Percentiles rank a stretch among this genome's conserved stretches.
phyloP scores from a whole-genome alignment of 92 coral and sea anemone species.

The Epizoanthus rinbou region DNA sequence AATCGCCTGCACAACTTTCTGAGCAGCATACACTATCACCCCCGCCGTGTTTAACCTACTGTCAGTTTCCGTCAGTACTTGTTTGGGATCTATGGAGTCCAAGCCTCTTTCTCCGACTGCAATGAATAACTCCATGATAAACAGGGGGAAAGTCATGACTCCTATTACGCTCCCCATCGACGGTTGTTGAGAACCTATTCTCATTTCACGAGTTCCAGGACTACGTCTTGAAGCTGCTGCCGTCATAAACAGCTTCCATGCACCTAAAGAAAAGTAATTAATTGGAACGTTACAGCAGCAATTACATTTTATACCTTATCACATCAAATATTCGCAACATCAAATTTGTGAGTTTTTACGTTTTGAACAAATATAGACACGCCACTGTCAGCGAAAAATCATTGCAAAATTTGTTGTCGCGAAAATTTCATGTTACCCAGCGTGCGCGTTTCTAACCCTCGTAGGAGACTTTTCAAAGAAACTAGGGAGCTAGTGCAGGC shows the following conservation, averaged over 20 bases:
- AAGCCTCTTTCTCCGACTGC: neutral
- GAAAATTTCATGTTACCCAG: too few species aligned
- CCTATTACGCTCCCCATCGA: neutral
- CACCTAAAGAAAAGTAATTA: neutral
- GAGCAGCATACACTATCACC: neutral
- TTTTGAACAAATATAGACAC: too few species aligned
- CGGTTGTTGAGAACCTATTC: neutral
- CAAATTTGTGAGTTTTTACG: too few species aligned
- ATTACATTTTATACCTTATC: too few species aligned
- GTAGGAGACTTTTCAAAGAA: too few species aligned
- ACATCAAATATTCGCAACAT: too few species aligned
- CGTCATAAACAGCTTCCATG: neutral
- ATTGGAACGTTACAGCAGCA: too few species aligned
- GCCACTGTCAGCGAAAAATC: too few species aligned
- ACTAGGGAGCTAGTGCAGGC: too few species aligned
- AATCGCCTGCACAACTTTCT: constrained; percentile 38
- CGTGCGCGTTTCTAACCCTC: too few species aligned
- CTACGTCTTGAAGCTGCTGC: neutral
- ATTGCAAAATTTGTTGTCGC: too few species aligned
- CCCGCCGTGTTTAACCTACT: neutral
- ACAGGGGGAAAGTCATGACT: neutral
- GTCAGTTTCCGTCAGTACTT: neutral
- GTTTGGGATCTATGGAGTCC: neutral
- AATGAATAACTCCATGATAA: constrained; percentile 1
- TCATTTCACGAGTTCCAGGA: neutral